Evolutionary conservation across 2,888 invertebrate species (phyloP), one percentile per base, ranked within the genome.

Genomic region (Carpatolechia fugitivella): DNA sequence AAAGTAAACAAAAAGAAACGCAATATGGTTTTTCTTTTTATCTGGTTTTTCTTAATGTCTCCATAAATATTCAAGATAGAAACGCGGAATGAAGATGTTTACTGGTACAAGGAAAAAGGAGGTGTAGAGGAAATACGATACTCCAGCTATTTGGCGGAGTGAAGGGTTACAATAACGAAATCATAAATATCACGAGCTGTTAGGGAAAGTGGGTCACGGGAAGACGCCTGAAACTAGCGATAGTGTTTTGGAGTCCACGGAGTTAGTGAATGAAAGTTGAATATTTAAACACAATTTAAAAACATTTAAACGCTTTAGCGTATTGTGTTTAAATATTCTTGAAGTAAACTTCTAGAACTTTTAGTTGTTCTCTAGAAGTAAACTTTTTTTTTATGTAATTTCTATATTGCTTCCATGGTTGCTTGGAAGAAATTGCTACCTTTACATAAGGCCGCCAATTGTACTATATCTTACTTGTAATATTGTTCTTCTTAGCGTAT

Each of bases 181-280:
- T 44, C 44, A 44, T 44, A 44, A 44, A 44, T 44, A 44, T 44
- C 44, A 24, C 29, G 13, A 29, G 13, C 44, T 29, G 44, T 44
- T 29, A 44, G 29, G 13, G 44, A 44, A 44, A 44, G 44, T 44
- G 20, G 44, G 44, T 44, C 44, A 44, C 13, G 20, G 44, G 0
- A 29, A 44, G 20, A 10, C 20, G n/a, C 11, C 13, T 29, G n/a
- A 24, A 24, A 33, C 5, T 33, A 5, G 10, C 33, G 33, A 6
- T 11, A 1, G 33, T 33, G 2, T 33, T 33, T 11, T n/a, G 10
- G 33, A 6, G 24, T 24, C 6, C 6, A 24, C 24, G 24, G 24
- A 4, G n/a, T n/a, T n/a, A n/a, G 11, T 18, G 18, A 20, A 41
- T 16, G 40, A 20, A 10, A 18, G 20, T 18, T 41, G 40, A 24